Conservation (phyloP, 2,113 vertebrate species). For the Hippocampus mohnikei region DNA sequence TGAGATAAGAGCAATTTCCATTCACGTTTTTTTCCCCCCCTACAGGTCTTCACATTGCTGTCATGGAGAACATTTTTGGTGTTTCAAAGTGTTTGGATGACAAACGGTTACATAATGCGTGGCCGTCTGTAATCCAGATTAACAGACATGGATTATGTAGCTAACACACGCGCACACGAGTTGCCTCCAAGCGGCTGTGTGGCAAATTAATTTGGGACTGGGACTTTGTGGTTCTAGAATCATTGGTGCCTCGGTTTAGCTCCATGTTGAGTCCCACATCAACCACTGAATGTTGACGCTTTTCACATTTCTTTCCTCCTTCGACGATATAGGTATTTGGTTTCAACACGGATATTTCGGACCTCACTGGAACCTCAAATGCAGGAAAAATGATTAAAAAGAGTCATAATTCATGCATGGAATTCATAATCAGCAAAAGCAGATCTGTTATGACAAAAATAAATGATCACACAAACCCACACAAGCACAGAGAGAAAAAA, state of each 20-base stretch:
- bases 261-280: neutral
- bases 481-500: too few relatives aligned
- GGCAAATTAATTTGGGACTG: slow-evolving; percentile 11
- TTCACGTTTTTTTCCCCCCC: neutral
- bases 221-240: neutral
- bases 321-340: neutral
- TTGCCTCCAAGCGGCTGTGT: slow-evolving; percentile 12
- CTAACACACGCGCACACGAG: slow-evolving; percentile 19
- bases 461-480: too few relatives aligned
- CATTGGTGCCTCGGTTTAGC: neutral
- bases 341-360: neutral
- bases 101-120: slow-evolving; percentile 46
- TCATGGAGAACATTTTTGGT: neutral
- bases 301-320: slow-evolving; percentile 2
- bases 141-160: slow-evolving; percentile 54
- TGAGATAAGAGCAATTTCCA: neutral
- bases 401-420: neutral
- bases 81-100: neutral
- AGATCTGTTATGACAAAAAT: too few relatives aligned
- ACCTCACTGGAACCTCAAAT: too few relatives aligned
- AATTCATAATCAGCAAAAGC: neutral
- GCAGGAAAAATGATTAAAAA: too few relatives aligned
- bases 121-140: slow-evolving; percentile 61
- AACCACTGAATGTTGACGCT: neutral
- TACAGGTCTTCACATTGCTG: neutral